Evolutionary conservation across 2,797 vertebrate genomes (phyloP).

Genomic region (Brachyrhaphis roseni): DNA sequence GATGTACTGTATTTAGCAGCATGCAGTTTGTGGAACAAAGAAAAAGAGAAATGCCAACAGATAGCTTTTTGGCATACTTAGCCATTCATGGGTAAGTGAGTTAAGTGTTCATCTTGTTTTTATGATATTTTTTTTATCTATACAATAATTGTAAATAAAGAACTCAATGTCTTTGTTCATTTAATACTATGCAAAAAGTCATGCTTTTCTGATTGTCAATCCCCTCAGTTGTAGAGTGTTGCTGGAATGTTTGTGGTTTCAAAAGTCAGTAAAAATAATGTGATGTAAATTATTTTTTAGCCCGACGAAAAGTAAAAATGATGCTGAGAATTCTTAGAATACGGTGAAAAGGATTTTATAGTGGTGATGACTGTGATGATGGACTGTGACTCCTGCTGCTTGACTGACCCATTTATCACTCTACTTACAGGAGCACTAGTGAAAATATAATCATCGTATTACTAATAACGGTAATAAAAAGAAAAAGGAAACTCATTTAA

Average conservation of each 20-base stretch:
- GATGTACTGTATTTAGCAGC: conserved; percentile 98
- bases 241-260: conserved; percentile 94
- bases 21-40: conserved; percentile 96
- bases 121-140: conserved; percentile 99
- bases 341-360: conserved; percentile 39
- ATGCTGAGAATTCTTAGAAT: conserved; percentile 60
- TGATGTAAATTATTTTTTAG: conserved; percentile 92
- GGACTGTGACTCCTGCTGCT: conserved; percentile 89
- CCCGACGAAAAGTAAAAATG: conserved; percentile 77
- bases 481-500: conserved; percentile 78
- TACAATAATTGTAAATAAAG: conserved; percentile 99
- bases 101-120: conserved; percentile 98
- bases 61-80: conserved; percentile 91
- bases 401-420: conserved; percentile 86
- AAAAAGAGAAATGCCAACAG: conserved; percentile 86
- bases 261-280: conserved; percentile 87
- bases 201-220: conserved; percentile 95
- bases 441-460: conserved; percentile 73
- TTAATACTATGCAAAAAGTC: conserved; percentile 99
- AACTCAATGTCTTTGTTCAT: conserved; percentile 99
- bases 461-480: conserved; percentile 56
- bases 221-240: conserved; percentile 86
- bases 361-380: conserved; percentile 63
- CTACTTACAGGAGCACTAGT: conserved; percentile 88
- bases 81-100: conserved; percentile 95